These are phyloP conservation scores for Urechis unicinctus DNA, from an alignment of 2,888 invertebrate genomes.

Conservation along the genomic window DNA sequence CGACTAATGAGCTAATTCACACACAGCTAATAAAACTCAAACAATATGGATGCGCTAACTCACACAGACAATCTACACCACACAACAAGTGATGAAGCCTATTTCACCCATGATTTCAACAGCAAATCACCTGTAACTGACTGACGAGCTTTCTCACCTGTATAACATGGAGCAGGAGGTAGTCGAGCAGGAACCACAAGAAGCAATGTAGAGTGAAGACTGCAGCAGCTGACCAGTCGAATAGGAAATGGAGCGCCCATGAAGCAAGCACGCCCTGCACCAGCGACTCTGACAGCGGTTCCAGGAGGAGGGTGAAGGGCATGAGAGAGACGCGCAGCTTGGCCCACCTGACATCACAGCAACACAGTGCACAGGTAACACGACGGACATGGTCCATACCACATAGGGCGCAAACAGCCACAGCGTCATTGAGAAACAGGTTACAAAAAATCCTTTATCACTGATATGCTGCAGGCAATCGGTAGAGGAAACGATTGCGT, in stretches of 20 bases:
- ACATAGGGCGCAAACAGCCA: no score
- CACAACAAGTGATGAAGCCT: no score
- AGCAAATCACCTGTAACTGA: not conserved
- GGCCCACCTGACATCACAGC: constrained; percentile 75
- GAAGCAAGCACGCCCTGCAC: constrained; percentile 85
- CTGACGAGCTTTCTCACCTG: constrained; percentile 17
- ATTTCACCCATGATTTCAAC: no score
- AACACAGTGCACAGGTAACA: no score
- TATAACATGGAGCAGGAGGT: constrained; percentile 65
- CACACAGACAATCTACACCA: no score
- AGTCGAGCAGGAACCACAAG: constrained; percentile 93
- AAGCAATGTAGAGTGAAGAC: constrained; percentile 89
- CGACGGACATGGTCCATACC: no score
- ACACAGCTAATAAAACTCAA: no score
- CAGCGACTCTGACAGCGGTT: constrained; percentile 93
- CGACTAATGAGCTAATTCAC: no score
- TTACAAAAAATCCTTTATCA: no score
- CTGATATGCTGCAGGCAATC: not conserved
- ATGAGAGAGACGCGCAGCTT: constrained; percentile 93
- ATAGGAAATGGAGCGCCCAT: constrained; percentile 74
- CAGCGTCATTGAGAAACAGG: no score
- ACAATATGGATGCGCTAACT: no score
- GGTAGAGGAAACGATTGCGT: not conserved
- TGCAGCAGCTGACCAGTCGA: constrained; percentile 81
- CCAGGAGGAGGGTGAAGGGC: constrained; percentile 82